Base-by-base conservation (phyloP, 1,140 invertebrate species). In the Ceratina calcarata region DNA sequence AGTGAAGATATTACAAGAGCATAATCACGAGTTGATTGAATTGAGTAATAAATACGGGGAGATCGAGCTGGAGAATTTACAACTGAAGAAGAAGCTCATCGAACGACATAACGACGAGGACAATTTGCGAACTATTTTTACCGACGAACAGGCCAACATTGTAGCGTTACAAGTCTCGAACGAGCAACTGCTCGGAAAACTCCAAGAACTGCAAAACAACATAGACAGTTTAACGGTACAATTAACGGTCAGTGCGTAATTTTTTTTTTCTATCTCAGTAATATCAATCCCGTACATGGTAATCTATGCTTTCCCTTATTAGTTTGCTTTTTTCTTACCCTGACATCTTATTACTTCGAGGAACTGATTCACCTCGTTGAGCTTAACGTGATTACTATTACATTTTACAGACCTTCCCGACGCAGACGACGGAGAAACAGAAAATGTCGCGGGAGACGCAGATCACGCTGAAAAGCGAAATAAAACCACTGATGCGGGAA, bases 191-290 rank as follows among this genome's bases (percentile, higher is more conserved):
- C 69, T 92, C 0, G 66, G n/a, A 15, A 93, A 93, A 74, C 55
- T 93, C 16, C 78, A 92, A 7, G 90, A 92, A 10, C 73, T 92
- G n/a, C 92, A 93, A 60, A 85, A 74, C 61, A 91, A 90, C 55
- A 91, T 93, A 37, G 92, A 93, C 57, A 78, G 68, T 10, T 79
- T 93, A 70, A 90, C 88, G 13, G 86, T 91, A 70, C 89, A 93
- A 84, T 76, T 92, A 27, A 84, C 86, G 87, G 92, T 93, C 82
- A 88, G 77, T 87, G 67, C 8, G 53, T n/a, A 58, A 55, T 6
- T 53, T 58, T 68, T 49, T 61, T 71, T 62, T 69, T 18, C 24
- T 15, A 12, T 22, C 4, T 68, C 37, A n/a, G 10, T 45, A 20
- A 68, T 68, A 20, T 10, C 49, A 37, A 2, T 16, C 22, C 45